These are phyloP conservation scores for Wiebesia pumilae DNA, from an alignment of 1,140 invertebrate species.

Conservation along the genomic window DNA sequence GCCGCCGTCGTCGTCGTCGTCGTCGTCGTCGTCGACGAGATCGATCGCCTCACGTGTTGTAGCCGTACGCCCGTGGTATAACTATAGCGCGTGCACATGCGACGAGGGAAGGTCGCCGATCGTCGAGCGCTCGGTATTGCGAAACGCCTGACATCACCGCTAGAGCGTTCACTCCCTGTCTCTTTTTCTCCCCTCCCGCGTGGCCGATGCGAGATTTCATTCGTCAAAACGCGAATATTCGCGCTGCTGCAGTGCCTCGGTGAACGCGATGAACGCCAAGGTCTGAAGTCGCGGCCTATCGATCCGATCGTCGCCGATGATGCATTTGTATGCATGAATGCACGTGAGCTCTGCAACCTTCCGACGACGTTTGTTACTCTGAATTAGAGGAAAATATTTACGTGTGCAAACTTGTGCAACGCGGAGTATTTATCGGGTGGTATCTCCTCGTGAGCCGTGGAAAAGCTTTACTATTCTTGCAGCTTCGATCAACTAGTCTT, in stretches of 20 bases:
- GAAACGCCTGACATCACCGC: constrained; percentile 41
- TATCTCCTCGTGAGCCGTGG: not conserved
- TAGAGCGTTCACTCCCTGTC: not conserved
- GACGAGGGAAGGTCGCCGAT: constrained; percentile 44
- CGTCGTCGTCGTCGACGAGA: constrained; percentile 5
- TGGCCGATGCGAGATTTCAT: not conserved
- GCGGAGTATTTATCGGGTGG: no score
- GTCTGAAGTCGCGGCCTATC: not conserved
- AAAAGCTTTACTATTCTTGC: not conserved
- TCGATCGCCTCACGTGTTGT: constrained; percentile 32
- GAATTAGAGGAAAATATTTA: constrained; percentile 11
- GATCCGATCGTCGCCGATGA: not conserved
- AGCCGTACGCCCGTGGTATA: no score
- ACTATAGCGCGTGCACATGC: not conserved
- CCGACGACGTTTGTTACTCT: not conserved
- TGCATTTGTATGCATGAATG: constrained; percentile 18
- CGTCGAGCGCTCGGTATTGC: constrained; percentile 22
- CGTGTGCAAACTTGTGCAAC: not conserved
- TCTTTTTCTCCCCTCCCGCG: not conserved
- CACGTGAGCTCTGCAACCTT: not conserved
- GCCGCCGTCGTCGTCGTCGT: not conserved
- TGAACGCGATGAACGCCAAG: not conserved
- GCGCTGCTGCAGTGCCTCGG: no score
- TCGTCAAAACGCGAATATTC: constrained; percentile 46
- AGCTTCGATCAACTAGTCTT: not conserved